Percentiles rank a stretch among this genome's conserved stretches.
phyloP scores from a whole-genome alignment of 2,888 invertebrate genomes.

The Heliconius ethilla region DNA sequence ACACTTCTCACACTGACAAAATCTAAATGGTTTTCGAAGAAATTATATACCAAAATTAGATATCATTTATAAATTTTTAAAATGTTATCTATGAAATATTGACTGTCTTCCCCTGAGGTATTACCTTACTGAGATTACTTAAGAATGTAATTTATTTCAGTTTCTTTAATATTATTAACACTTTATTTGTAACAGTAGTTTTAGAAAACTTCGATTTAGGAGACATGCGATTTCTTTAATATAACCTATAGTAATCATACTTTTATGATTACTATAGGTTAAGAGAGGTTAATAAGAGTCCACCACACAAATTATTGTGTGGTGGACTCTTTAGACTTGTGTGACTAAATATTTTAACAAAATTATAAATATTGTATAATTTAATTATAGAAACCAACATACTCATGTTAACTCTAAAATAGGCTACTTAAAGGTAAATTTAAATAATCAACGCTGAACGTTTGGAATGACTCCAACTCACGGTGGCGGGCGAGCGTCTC shows the following conservation, averaged over 20 bases:
- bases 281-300: no score
- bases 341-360: background rate
- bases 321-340: no score
- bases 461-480: slow-evolving; percentile 51
- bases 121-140: background rate
- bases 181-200: background rate
- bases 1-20: slow-evolving; percentile 41
- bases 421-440: slow-evolving; percentile 36
- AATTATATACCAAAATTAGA: background rate
- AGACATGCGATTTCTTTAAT: no score
- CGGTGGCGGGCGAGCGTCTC: slow-evolving; percentile 43
- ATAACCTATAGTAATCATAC: no score
- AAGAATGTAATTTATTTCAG: background rate
- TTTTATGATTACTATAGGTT: no score
- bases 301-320: no score
- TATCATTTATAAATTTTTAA: background rate
- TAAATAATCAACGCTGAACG: slow-evolving; percentile 42
- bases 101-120: background rate
- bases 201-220: background rate
- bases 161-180: background rate
- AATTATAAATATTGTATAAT: background rate
- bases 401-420: background rate
- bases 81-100: slow-evolving; percentile 1
- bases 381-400: background rate
- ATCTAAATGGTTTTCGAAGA: slow-evolving; percentile 14